Evolutionary conservation across 2,797 vertebrate species (phyloP).

Genomic region (Falco concolor): DNA sequence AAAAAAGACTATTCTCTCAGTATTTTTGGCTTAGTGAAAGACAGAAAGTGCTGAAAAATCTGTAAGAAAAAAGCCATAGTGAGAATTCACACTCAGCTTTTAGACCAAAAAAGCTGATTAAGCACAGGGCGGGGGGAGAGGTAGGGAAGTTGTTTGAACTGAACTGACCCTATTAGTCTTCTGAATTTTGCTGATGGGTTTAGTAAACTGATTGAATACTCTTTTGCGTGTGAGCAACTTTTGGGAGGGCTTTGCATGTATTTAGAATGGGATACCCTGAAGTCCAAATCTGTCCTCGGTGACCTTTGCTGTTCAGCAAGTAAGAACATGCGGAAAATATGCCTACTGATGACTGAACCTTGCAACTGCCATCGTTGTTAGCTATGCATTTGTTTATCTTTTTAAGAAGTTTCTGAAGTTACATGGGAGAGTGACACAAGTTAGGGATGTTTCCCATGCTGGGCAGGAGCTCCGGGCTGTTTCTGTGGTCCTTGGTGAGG

Average conservation of each 20-base stretch:
- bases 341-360: not conserved
- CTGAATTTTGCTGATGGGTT: not conserved
- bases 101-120: not conserved
- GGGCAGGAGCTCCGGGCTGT: not conserved
- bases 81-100: not conserved
- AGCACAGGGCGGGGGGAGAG: not conserved
- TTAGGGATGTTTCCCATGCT: not conserved
- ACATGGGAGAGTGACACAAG: not conserved
- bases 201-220: not conserved
- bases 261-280: not conserved
- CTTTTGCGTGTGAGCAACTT: fast-evolving
- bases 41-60: not conserved
- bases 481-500: not conserved
- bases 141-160: not conserved
- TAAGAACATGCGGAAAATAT: not conserved
- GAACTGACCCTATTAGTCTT: not conserved
- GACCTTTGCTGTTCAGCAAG: not conserved
- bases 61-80: not conserved
- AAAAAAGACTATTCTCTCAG: not conserved
- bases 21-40: not conserved
- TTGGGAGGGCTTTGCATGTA: not conserved
- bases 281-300: not conserved
- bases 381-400: not conserved
- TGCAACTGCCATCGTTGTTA: not conserved
- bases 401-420: not conserved